Conservation (phyloP, 2,113 vertebrate genomes). For the Ctenomys sociabilis region DNA sequence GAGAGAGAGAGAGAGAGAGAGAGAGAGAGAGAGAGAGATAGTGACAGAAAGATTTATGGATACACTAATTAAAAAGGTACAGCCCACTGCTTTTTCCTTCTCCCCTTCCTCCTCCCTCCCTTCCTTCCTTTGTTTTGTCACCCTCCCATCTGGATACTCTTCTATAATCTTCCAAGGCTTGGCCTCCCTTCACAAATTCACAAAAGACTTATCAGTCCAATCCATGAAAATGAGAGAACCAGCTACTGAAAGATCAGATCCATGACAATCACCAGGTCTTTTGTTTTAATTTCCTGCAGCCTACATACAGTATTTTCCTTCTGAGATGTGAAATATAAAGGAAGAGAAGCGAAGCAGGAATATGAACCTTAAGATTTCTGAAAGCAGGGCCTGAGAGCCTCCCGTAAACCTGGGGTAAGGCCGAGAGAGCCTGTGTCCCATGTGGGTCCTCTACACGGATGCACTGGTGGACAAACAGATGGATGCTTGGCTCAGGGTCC, state of each 20-base stretch:
- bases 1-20: neutral
- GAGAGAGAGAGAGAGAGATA: too few relatives aligned
- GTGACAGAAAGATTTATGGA: neutral
- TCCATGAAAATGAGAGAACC: conserved; percentile 56
- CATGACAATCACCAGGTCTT: neutral
- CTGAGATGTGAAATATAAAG: neutral
- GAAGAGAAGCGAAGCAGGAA: neutral
- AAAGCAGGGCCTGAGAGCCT: neutral
- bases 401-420: neutral
- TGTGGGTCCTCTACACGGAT: accelerated
- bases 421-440: neutral
- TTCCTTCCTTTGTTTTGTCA: too few relatives aligned
- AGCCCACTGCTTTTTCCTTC: neutral
- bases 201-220: neutral
- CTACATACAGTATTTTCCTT: neutral
- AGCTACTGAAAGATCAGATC: neutral
- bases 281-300: conserved; percentile 8
- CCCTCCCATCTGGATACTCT: neutral
- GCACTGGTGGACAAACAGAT: neutral
- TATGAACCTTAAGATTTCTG: neutral
- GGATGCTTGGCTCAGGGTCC: neutral
- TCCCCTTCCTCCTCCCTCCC: neutral
- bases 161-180: neutral
- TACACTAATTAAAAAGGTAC: neutral
- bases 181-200: neutral